Evolutionary conservation across 2,888 invertebrate species (phyloP).

Genomic region (Drosophila mayaguana): DNA sequence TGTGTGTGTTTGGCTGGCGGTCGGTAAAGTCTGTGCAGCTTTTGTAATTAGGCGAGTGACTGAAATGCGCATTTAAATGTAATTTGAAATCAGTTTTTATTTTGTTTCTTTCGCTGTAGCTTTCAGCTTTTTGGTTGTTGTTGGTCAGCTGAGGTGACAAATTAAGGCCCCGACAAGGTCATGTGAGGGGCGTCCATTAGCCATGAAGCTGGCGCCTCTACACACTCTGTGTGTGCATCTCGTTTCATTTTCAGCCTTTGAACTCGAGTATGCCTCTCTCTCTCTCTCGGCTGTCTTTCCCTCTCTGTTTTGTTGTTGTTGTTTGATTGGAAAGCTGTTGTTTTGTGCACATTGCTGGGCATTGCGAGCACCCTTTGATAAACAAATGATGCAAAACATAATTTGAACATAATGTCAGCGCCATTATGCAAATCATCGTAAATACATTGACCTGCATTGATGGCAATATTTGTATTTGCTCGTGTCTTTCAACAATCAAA

Average conservation of each 20-base stretch:
- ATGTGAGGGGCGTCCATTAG: conserved; percentile 80
- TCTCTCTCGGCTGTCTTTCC: not conserved
- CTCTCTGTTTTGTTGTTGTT: conserved; percentile 12
- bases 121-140: conserved; percentile 23
- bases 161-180: conserved; percentile 73
- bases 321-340: conserved; percentile 64
- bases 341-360: conserved; percentile 18
- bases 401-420: conserved; percentile 56
- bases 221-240: conserved; percentile 31
- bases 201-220: conserved; percentile 60
- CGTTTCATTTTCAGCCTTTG: conserved; percentile 42
- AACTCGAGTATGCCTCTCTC: not conserved
- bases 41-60: conserved; percentile 65
- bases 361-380: conserved; percentile 22
- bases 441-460: conserved; percentile 71
- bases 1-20: conserved; percentile 1
- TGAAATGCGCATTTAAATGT: conserved; percentile 76
- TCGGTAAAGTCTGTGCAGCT: conserved; percentile 15
- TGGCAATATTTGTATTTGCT: conserved; percentile 13
- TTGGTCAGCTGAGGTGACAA: conserved; percentile 75
- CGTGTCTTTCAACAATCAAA: not conserved
- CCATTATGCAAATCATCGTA: conserved; percentile 68
- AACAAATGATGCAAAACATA: conserved; percentile 62
- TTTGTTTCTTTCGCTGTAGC: conserved; percentile 37
- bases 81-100: conserved; percentile 56